Evolutionary conservation across 1,140 invertebrate species (phyloP), one percentile per base, ranked within the genome.

Genomic region (Ostrea denselamellosa): DNA sequence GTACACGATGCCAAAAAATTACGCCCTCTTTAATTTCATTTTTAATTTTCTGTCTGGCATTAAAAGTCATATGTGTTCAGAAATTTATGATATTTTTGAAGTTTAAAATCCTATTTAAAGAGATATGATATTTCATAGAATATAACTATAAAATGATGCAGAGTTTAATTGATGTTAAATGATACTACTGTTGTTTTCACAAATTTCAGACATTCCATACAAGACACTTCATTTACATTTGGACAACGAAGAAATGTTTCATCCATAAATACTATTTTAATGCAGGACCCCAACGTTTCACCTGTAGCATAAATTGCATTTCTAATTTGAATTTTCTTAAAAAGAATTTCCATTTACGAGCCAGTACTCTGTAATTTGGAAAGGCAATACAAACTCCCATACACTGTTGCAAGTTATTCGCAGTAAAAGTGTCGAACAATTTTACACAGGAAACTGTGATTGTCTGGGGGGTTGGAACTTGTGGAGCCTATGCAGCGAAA

Each of bases 361-460:
- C 52, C 82, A 10, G 44, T 83, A 83, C 82, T 54, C 82, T 83
- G 52, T 83, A 83, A 83, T 83, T 83, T 53, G n/a, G 82, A 53
- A 83, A 83, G 52, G 10, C 25, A 44, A 83, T 83, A 83, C 82
- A 83, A 34, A 83, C 34, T 5, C n/a, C n/a, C 44, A 19, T 28
- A 19, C 52, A n/a, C 19, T 34, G 52, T n/a, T 54, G 82, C 82
- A 83, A 83, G 82, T 53, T 52, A 83, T 51, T 22, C 22, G 44
- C 82, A 83, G 82, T 83, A 83, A 83, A 83, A 83, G 82, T 83
- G 82, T 83, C 44, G 51, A n/a, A 53, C 52, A 83, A 25, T 83
- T 53, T 52, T 34, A 53, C 44, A 34, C 82, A 83, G 82, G 82
- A 83, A 83, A 22, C 52, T 8, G 17, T 22, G n/a, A 83, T 83